Evolutionary conservation across 2,113 vertebrate species (phyloP).

Genomic region (Corvus moneduloides): DNA sequence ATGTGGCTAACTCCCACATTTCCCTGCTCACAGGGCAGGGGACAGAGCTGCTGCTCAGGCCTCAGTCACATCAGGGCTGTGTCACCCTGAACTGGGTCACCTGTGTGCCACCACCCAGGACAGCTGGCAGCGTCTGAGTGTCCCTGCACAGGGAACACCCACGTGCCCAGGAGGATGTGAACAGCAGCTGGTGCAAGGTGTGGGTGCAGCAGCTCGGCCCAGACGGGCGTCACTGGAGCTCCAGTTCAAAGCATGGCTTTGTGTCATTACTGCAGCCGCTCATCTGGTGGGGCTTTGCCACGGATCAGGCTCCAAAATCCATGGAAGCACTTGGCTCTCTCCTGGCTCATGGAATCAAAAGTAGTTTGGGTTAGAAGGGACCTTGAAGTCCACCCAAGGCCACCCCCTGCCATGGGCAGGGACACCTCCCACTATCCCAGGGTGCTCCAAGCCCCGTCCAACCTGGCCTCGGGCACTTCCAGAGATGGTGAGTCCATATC

Average conservation of each 20-base stretch:
- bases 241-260: rapidly evolving
- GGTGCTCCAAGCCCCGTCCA: not conserved
- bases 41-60: not conserved
- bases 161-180: not conserved
- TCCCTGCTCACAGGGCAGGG: not conserved
- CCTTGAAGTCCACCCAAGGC: not conserved
- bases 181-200: not conserved
- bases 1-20: not conserved
- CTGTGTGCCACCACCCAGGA: rapidly evolving
- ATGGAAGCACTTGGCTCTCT: rapidly evolving
- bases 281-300: rapidly evolving
- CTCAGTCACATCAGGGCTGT: rapidly evolving
- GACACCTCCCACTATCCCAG: not conserved
- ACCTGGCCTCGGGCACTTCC: rapidly evolving
- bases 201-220: not conserved
- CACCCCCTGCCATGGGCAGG: not conserved
- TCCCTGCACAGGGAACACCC: not conserved
- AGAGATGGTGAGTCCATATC: not conserved
- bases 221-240: not conserved
- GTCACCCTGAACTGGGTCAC: not conserved
- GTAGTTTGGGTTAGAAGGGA: not conserved
- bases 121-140: not conserved
- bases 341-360: not conserved
- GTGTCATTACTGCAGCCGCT: not conserved
- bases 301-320: rapidly evolving